Base-by-base conservation (phyloP, 2,113 vertebrate species). In the Corythornis cristatus region DNA sequence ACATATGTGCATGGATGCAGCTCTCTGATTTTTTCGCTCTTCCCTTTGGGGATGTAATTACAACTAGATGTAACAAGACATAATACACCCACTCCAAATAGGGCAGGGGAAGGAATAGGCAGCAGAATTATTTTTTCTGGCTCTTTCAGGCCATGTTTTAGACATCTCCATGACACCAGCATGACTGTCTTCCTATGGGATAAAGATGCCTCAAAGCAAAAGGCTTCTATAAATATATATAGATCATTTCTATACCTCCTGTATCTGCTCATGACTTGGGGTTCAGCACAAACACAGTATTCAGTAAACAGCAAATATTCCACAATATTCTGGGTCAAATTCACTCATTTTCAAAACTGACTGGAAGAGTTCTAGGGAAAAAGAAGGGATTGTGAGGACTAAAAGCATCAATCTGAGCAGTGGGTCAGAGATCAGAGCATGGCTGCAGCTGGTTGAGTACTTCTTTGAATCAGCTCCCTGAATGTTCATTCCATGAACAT, bases 171-270 rank as follows among this genome's bases (percentile, higher is more conserved):
- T 61, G 66, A 86, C 84, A 80, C 53, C 65, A 61, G 53, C 2
- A 2, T 81, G 73, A 75, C 61, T 50, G n/a, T 64, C 93, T 96
- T 96, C 96, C 90, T 93, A 94, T 94, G 95, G 93, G 92, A 95
- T 95, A 88, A 75, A 64, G 76, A 73, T 86, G 35, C 76, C 64
- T 88, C 61, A 42, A 71, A 94, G 88, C 35, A 68, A 85, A 42
- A 87, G 53, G 7, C 25, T 88, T 89, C 79, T 77, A 16, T n/a
- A 50, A 21, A 22, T 50, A 50, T 23, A 23, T 50, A 50, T 25
- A 50, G 19, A 11, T 50, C 6, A 48, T 22, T 22, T 11, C 21
- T 11, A 50, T 22, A 50, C 48, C 48, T 50, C 12, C 48, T 25
- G 7, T 50, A 50, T 50, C 48, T 50, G 48, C 48, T 50, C 48